Evolutionary conservation across 2,113 vertebrate species (phyloP).

Genomic region (Nycticryphes semicollaris): DNA sequence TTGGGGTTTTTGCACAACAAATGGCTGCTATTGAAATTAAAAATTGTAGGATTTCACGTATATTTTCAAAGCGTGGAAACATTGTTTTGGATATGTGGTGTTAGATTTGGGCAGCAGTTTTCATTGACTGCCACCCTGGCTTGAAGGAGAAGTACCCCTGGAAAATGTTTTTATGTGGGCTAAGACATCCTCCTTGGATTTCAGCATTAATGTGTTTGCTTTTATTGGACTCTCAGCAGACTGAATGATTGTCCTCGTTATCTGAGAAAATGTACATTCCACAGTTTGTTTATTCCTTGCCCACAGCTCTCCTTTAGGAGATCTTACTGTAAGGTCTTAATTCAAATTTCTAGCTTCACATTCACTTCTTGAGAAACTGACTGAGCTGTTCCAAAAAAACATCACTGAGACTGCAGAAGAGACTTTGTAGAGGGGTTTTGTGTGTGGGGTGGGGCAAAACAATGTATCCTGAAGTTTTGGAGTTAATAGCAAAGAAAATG

Average conservation of each 20-base stretch:
- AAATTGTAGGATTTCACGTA: not conserved
- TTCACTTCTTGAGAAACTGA: not conserved
- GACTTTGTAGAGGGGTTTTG: not conserved
- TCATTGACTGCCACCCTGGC: not conserved
- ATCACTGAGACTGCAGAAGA: not conserved
- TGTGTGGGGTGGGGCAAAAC: not conserved
- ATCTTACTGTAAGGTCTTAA: not conserved
- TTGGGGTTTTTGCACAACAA: not conserved
- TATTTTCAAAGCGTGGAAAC: not conserved
- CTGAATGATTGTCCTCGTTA: not conserved
- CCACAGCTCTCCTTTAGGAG: not conserved
- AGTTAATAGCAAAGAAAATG: not conserved
- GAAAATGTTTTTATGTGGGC: not conserved
- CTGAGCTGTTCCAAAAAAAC: not conserved
- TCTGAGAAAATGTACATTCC: not conserved
- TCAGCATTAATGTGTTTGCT: not conserved
- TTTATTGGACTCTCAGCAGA: not conserved
- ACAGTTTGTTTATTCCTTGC: not conserved
- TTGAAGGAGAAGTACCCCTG: not conserved
- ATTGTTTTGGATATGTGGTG: not conserved
- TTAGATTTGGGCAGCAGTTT: not conserved
- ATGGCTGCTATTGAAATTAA: not conserved
- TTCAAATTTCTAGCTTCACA: not conserved
- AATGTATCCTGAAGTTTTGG: rapidly evolving
- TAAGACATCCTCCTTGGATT: not conserved